Conservation (phyloP, 35 echinoderm and acorn worm species). For the Acanthaster planci region DNA sequence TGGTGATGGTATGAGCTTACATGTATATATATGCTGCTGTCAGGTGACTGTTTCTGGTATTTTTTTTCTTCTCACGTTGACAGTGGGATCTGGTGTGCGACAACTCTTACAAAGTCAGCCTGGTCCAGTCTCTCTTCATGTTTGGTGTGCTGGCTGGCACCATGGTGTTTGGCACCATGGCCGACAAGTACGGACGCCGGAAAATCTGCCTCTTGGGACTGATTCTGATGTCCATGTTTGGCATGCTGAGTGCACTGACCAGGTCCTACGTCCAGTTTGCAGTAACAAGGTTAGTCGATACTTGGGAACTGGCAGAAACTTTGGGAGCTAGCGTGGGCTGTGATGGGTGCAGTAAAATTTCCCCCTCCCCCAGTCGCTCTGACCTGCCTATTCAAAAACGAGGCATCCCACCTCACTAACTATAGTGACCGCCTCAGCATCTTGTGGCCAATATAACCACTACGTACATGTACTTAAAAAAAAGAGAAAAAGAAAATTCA, state of each 20-base stretch:
- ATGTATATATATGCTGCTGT: neutral
- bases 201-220: constrained; percentile 30
- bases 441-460: too few species aligned
- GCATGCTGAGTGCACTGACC: constrained; percentile 42
- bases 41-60: neutral
- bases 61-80: constrained; percentile 24
- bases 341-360: too few species aligned
- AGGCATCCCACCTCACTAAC: too few species aligned
- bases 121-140: constrained; percentile 77
- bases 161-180: constrained; percentile 54
- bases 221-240: constrained; percentile 37
- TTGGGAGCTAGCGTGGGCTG: neutral
- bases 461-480: too few species aligned
- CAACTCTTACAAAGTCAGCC: constrained; percentile 60
- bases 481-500: too few species aligned
- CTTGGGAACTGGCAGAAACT: neutral
- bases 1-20: neutral
- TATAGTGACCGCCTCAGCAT: too few species aligned
- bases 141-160: constrained; percentile 70
- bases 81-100: constrained; percentile 91
- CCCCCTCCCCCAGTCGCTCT: too few species aligned
- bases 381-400: too few species aligned
- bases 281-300: constrained; percentile 60
- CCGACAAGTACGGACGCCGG: constrained; percentile 71
- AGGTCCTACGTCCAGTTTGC: constrained; percentile 56